A percentile compares a stretch with the other conserved stretches of the same genome.
These are phyloP conservation scores for Sakesphorus luctuosus DNA, from an alignment of 2,113 vertebrate species.

Conservation along the genomic window DNA sequence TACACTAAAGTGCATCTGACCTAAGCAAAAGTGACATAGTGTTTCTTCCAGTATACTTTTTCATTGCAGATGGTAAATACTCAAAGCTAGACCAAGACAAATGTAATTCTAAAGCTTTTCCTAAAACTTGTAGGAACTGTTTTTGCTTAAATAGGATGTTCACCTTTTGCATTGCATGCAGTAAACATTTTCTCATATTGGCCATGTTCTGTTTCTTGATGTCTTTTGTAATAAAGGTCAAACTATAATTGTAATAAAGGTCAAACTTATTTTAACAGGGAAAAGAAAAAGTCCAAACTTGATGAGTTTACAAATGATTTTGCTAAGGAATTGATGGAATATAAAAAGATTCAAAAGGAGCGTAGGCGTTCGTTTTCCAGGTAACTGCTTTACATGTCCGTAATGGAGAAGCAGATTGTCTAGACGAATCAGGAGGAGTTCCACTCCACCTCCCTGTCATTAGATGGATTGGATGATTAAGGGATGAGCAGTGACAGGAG, in stretches of 20 bases:
- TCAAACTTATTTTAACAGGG: slow-evolving; percentile 86
- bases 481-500: slow-evolving; percentile 64
- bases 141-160: slow-evolving; percentile 76
- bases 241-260: slow-evolving; percentile 61
- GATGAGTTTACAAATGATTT: slow-evolving; percentile 99
- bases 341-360: slow-evolving; percentile 97
- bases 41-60: slow-evolving; percentile 49
- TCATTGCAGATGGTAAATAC: slow-evolving; percentile 65
- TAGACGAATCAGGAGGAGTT: slow-evolving; percentile 49
- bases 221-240: slow-evolving; percentile 68
- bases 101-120: slow-evolving; percentile 59
- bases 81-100: slow-evolving; percentile 68
- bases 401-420: slow-evolving; percentile 77
- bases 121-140: slow-evolving; percentile 72
- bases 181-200: slow-evolving; percentile 61
- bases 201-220: slow-evolving; percentile 66
- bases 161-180: slow-evolving; percentile 75
- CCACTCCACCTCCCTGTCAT: not conserved
- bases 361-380: slow-evolving; percentile 94
- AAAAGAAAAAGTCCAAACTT: slow-evolving; percentile 95
- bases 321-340: slow-evolving; percentile 99
- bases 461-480: slow-evolving; percentile 70
- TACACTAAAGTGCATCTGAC: slow-evolving; percentile 60
- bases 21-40: slow-evolving; percentile 52
- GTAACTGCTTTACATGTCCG: slow-evolving; percentile 83